A percentile compares a stretch with the other conserved stretches of the same genome.
phyloP scores from a whole-genome alignment of 2,888 invertebrate species.

The Teleiodes luculella region DNA sequence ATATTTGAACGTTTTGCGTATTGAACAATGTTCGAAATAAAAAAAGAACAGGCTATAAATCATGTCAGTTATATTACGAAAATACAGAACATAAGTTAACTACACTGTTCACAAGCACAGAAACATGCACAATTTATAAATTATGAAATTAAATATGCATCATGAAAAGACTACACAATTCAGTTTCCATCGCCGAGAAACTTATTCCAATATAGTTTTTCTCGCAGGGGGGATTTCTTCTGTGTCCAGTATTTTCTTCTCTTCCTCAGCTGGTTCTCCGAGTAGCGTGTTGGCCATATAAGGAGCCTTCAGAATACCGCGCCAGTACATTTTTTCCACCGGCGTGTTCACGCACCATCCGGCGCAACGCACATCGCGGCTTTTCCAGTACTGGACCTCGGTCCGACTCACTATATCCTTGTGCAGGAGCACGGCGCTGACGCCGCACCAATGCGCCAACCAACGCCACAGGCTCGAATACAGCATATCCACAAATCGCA shows the following conservation, averaged over 20 bases:
- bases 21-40: no score
- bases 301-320: slow-evolving; percentile 81
- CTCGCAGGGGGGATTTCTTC: neutral
- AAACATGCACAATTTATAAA: no score
- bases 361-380: slow-evolving; percentile 81
- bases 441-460: slow-evolving; percentile 71
- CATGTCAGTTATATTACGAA: no score
- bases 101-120: no score
- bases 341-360: slow-evolving; percentile 89
- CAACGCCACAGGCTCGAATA: slow-evolving; percentile 80
- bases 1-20: no score
- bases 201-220: neutral
- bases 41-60: no score
- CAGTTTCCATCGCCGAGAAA: no score
- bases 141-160: no score
- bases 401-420: slow-evolving; percentile 83
- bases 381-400: slow-evolving; percentile 79
- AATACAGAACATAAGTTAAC: no score
- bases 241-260: neutral
- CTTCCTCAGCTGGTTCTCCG: slow-evolving; percentile 62
- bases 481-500: slow-evolving; percentile 63
- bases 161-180: no score
- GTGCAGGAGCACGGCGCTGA: slow-evolving; percentile 84
- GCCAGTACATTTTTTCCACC: slow-evolving; percentile 84
- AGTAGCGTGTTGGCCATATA: slow-evolving; percentile 87